phyloP scores from a whole-genome alignment of 2,113 vertebrate species.

The Dipodomys spectabilis region DNA sequence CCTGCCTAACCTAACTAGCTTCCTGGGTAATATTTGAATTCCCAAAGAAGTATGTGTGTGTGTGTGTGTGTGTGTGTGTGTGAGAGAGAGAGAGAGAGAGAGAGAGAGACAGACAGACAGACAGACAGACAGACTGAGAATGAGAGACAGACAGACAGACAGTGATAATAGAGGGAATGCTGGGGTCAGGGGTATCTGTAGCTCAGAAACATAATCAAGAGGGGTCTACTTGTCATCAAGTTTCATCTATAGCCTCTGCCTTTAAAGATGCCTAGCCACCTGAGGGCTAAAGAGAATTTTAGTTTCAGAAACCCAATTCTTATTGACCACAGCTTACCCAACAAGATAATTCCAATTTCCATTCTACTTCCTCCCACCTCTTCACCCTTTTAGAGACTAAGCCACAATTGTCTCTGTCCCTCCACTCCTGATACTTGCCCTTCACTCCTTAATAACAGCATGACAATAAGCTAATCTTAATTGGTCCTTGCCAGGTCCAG shows the following conservation, averaged over 20 bases:
- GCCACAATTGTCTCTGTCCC: not conserved
- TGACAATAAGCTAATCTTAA: not conserved
- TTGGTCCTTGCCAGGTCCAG: not conserved
- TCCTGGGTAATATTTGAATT: not conserved
- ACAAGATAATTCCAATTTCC: not conserved
- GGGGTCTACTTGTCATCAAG: not conserved
- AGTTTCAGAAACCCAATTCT: not conserved
- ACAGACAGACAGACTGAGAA: too few relatives aligned
- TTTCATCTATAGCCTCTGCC: not conserved
- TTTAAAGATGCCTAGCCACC: not conserved
- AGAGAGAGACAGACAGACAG: too few relatives aligned
- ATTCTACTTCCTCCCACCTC: too few relatives aligned
- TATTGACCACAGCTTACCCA: not conserved
- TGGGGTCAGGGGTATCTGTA: not conserved
- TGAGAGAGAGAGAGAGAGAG: too few relatives aligned
- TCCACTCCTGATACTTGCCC: not conserved
- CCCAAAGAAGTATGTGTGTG: not conserved
- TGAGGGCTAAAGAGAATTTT: not conserved
- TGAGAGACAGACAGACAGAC: too few relatives aligned
- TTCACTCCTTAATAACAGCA: not conserved
- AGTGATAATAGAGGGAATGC: not conserved
- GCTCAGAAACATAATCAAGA: slow-evolving; percentile 17
- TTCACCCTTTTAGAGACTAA: not conserved
- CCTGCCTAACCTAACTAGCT: not conserved
- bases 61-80: too few relatives aligned